Conservation (phyloP, 2,113 vertebrate genomes). For the Seriola dumerili region DNA sequence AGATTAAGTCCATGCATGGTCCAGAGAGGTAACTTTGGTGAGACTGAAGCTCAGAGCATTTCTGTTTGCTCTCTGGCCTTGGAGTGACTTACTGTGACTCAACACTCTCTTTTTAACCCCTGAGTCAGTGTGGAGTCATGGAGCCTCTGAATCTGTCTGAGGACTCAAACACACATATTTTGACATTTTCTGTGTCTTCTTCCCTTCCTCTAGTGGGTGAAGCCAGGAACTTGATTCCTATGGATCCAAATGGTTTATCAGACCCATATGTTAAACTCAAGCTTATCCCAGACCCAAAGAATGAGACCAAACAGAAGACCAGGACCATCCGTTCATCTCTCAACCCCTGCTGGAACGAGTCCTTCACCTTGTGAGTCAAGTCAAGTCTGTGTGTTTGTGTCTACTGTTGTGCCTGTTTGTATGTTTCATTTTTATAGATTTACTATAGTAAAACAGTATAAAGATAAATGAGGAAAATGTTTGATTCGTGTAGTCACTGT, state of each 20-base stretch:
- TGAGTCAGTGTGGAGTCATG: slow-evolving; percentile 19
- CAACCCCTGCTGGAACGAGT: slow-evolving; percentile 96
- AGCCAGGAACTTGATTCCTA: slow-evolving; percentile 96
- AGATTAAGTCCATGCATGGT: not conserved
- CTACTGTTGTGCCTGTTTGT: not conserved
- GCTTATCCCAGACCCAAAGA: slow-evolving; percentile 97
- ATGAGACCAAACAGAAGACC: slow-evolving; percentile 97
- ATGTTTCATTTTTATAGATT: too few relatives aligned
- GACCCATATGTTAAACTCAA: slow-evolving; percentile 98
- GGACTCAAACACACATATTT: not conserved
- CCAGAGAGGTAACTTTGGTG: not conserved
- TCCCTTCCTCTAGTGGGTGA: slow-evolving; percentile 87
- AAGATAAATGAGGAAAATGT: not conserved
- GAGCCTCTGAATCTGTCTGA: not conserved
- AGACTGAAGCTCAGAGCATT: slow-evolving; percentile 5
- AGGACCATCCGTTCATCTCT: slow-evolving; percentile 96
- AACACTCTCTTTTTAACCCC: slow-evolving; percentile 22
- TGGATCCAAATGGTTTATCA: slow-evolving; percentile 97
- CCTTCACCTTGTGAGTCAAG: slow-evolving; percentile 93
- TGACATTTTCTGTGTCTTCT: slow-evolving; percentile 3
- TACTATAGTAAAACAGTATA: not conserved
- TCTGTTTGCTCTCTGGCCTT: slow-evolving; percentile 12
- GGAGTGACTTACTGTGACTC: not conserved
- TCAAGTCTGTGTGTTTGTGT: not conserved
- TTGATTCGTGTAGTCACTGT: not conserved